Conservation (phyloP, 64 coral and sea anemone genomes). For the Montipora capricornis region DNA sequence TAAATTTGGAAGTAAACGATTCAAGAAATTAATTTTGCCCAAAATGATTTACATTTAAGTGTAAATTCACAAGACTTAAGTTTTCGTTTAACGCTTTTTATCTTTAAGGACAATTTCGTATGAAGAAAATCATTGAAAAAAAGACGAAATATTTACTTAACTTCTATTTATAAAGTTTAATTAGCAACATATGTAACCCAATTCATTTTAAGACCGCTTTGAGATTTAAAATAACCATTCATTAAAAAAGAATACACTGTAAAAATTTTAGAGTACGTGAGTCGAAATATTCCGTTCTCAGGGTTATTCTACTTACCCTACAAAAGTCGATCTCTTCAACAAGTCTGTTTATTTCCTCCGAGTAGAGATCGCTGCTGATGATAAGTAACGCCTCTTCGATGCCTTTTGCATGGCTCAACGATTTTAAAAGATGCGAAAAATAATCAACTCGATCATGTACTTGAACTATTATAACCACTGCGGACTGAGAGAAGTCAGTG, state of each 20-base stretch:
- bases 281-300: background rate
- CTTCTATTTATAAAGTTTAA: too few species aligned
- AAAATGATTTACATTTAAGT: background rate
- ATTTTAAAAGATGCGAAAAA: conserved; percentile 88
- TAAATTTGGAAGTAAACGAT: background rate
- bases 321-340: conserved; percentile 92
- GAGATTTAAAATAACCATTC: background rate
- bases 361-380: conserved; percentile 86
- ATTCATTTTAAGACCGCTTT: background rate
- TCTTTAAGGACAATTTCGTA: too few species aligned
- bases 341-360: conserved; percentile 78
- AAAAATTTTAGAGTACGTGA: too few species aligned
- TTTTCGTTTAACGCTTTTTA: too few species aligned
- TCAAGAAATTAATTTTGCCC: background rate
- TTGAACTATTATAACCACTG: conserved; percentile 93
- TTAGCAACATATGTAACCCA: too few species aligned
- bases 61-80: too few species aligned
- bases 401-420: conserved; percentile 69
- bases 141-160: too few species aligned
- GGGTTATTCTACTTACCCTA: conserved; percentile 60
- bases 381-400: conserved; percentile 80
- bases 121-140: too few species aligned
- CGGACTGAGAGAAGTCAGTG: conserved; percentile 38
- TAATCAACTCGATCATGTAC: conserved; percentile 89
- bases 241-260: background rate